Conservation (phyloP, 1,140 invertebrate species). For the Heliconius melpomene region DNA sequence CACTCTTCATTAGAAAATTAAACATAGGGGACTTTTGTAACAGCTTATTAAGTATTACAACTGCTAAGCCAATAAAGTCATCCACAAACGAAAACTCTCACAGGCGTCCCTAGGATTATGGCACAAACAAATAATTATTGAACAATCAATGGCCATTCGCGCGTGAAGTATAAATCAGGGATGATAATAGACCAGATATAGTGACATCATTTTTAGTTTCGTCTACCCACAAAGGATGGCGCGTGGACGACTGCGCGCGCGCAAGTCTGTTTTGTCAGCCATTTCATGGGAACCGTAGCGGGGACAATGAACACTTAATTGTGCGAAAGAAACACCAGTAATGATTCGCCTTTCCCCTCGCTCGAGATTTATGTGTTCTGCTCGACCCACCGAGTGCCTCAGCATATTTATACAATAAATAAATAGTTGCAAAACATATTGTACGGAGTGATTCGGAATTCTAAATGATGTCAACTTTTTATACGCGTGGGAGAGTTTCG, state of each 20-base stretch:
- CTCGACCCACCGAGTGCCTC: constrained; percentile 68
- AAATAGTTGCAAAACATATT: constrained; percentile 76
- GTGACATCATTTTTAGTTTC: constrained; percentile 69
- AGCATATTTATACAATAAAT: constrained; percentile 73
- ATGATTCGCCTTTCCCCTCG: constrained; percentile 61
- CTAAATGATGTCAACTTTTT: constrained; percentile 62
- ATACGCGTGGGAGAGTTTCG: constrained; percentile 61
- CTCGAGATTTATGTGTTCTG: constrained; percentile 66
- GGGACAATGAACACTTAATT: constrained; percentile 76
- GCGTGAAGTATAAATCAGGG: constrained; percentile 72
- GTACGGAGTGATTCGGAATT: constrained; percentile 50
- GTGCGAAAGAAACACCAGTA: constrained; percentile 75
- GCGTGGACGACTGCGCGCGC: constrained; percentile 56
- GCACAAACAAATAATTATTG: constrained; percentile 78
- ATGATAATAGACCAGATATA: constrained; percentile 63
- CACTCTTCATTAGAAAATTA: background rate
- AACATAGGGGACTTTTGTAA: constrained; percentile 34
- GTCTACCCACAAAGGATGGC: constrained; percentile 60
- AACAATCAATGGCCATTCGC: constrained; percentile 71
- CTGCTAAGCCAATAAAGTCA: constrained; percentile 66
- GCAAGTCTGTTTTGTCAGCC: constrained; percentile 63
- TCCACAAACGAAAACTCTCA: constrained; percentile 55
- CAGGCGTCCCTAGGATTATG: constrained; percentile 58
- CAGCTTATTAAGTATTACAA: constrained; percentile 41
- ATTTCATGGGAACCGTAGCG: constrained; percentile 76